These are phyloP conservation scores for Grapholita molesta DNA, from an alignment of 1,140 invertebrate species.

Conservation along the genomic window DNA sequence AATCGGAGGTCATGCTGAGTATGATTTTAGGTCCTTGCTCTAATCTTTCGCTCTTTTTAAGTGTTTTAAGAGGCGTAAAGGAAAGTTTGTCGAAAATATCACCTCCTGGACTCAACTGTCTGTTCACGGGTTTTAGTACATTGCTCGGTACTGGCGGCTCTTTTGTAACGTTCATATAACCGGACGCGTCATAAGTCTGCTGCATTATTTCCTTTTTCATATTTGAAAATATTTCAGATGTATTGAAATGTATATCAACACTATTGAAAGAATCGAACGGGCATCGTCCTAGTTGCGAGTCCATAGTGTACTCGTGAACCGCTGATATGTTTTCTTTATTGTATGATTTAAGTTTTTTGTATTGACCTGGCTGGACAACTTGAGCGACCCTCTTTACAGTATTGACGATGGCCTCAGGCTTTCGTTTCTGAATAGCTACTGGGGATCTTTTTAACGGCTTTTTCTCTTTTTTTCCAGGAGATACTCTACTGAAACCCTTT, in stretches of 20 bases:
- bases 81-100: slow-evolving; percentile 67
- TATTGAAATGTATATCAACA: slow-evolving; percentile 56
- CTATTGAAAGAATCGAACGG: slow-evolving; percentile 61
- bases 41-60: slow-evolving; percentile 50
- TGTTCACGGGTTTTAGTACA: slow-evolving; percentile 63
- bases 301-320: slow-evolving; percentile 36
- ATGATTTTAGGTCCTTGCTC: slow-evolving; percentile 59
- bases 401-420: slow-evolving; percentile 48
- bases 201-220: slow-evolving; percentile 45
- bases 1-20: slow-evolving; percentile 59
- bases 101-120: slow-evolving; percentile 31
- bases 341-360: slow-evolving; percentile 37
- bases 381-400: slow-evolving; percentile 49
- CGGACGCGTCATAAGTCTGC: slow-evolving; percentile 57
- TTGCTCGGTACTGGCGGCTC: slow-evolving; percentile 33
- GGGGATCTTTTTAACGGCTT: slow-evolving; percentile 57
- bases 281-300: slow-evolving; percentile 43
- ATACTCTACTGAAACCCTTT: slow-evolving; percentile 52
- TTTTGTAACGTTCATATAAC: slow-evolving; percentile 28
- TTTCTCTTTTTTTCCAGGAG: slow-evolving; percentile 67
- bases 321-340: slow-evolving; percentile 47
- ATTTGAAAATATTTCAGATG: slow-evolving; percentile 61
- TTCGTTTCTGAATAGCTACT: slow-evolving; percentile 54
- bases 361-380: slow-evolving; percentile 45
- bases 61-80: slow-evolving; percentile 61